These are phyloP conservation scores for Drosophila sproati DNA, from an alignment of 1,140 invertebrate species.

Conservation along the genomic window DNA sequence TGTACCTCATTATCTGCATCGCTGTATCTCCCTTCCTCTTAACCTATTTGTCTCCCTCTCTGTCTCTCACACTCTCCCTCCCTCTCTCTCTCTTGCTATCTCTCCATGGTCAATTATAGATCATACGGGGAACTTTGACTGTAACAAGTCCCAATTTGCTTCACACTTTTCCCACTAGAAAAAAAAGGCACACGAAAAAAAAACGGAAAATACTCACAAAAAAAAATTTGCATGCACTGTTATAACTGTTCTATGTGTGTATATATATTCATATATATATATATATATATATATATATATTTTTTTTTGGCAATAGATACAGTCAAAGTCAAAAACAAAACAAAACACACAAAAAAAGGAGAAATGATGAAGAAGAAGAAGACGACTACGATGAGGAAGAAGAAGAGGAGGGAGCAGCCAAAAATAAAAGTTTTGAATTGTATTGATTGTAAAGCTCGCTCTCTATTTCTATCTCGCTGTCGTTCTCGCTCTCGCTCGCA, in stretches of 20 bases:
- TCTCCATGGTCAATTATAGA: no score
- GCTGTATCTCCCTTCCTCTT: no score
- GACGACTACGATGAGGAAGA: background rate
- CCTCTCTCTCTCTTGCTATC: background rate
- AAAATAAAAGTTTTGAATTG: constrained; percentile 16
- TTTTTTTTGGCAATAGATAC: constrained; percentile 22
- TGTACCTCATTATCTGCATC: no score
- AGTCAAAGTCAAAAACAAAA: constrained; percentile 19
- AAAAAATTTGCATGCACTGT: background rate
- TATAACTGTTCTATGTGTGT: constrained; percentile 23
- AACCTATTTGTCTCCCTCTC: background rate
- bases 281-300: constrained; percentile 24
- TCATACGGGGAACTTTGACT: background rate
- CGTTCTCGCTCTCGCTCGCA: constrained; percentile 5
- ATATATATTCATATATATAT: constrained; percentile 4
- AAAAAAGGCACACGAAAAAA: constrained; percentile 34
- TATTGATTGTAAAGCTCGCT: constrained; percentile 59
- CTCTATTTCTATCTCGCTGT: constrained; percentile 22
- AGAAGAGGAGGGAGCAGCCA: background rate
- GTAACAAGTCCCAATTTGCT: background rate
- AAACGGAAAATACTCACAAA: background rate
- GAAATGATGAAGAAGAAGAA: no score
- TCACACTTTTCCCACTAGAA: background rate
- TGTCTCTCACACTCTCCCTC: no score
- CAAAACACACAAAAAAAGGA: constrained; percentile 1